Evolutionary conservation across 1,140 invertebrate genomes (phyloP).

Genomic region (Drosophila kepulauana): DNA sequence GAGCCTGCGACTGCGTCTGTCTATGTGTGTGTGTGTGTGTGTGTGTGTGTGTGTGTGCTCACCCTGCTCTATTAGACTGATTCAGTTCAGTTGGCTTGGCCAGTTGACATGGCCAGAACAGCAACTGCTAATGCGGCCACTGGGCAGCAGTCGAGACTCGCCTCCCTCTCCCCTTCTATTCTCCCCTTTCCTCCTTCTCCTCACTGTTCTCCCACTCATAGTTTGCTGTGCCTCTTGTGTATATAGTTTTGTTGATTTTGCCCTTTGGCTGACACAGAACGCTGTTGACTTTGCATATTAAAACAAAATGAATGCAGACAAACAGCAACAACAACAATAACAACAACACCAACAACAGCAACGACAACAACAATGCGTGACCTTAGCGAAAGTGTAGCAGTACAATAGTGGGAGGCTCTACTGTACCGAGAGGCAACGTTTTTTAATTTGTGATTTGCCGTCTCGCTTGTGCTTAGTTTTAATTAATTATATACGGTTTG

Average conservation of each 20-base stretch:
- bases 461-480: constrained; percentile 55
- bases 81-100: constrained; percentile 53
- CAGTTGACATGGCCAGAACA: constrained; percentile 58
- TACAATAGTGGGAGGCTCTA: constrained; percentile 11
- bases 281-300: constrained; percentile 81
- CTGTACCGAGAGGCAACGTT: constrained; percentile 71
- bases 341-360: constrained; percentile 19
- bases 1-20: too few species aligned
- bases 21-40: too few species aligned
- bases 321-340: constrained; percentile 38
- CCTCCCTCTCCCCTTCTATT: neutral
- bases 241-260: constrained; percentile 74
- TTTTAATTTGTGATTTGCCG: constrained; percentile 64
- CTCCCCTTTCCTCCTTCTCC: neutral
- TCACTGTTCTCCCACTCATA: neutral
- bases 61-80: constrained; percentile 56
- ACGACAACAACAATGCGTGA: constrained; percentile 9
- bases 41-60: neutral
- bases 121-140: constrained; percentile 64
- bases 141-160: constrained; percentile 56
- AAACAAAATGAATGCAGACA: constrained; percentile 77
- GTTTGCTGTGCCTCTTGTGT: constrained; percentile 23
- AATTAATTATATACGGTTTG: constrained; percentile 76
- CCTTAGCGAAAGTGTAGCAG: constrained; percentile 36
- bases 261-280: constrained; percentile 76